Evolutionary conservation across 2,888 invertebrate species (phyloP).

Genomic region (Tetramorium bicarinatum): DNA sequence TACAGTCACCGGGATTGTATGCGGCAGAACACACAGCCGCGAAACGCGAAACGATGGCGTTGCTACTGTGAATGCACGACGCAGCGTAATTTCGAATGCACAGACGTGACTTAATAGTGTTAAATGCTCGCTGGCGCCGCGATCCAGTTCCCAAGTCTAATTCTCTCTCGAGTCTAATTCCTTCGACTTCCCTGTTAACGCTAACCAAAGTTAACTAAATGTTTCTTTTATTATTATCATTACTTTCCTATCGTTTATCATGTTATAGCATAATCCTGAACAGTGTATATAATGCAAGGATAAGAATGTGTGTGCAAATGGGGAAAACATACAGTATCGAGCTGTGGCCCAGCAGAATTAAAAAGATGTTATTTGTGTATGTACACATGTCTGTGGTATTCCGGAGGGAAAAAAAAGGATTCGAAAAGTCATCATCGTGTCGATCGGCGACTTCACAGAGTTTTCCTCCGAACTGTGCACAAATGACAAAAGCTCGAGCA

Average conservation of each 20-base stretch:
- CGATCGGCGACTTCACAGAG: not conserved
- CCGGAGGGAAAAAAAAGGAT: not conserved
- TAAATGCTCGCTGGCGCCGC: slow-evolving; percentile 43
- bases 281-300: not conserved
- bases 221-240: slow-evolving; percentile 19
- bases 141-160: slow-evolving; percentile 50
- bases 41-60: slow-evolving; percentile 44
- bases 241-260: not conserved
- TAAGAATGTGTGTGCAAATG: not conserved
- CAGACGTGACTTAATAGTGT: slow-evolving; percentile 52
- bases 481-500: slow-evolving; percentile 30
- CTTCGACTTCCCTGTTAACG: slow-evolving; percentile 35
- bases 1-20: slow-evolving; percentile 35
- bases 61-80: slow-evolving; percentile 45
- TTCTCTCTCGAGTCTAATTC: slow-evolving; percentile 23
- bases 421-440: not conserved
- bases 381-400: not conserved
- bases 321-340: no score
- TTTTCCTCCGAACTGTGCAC: not conserved
- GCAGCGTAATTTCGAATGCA: slow-evolving; percentile 49
- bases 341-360: not conserved
- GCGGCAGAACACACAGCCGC: slow-evolving; percentile 22
- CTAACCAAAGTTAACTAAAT: slow-evolving; percentile 39
- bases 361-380: not conserved
- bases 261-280: not conserved